These are phyloP conservation scores for Rhagophthalmus giganteus DNA, from an alignment of 2,888 invertebrate genomes.

Conservation along the genomic window DNA sequence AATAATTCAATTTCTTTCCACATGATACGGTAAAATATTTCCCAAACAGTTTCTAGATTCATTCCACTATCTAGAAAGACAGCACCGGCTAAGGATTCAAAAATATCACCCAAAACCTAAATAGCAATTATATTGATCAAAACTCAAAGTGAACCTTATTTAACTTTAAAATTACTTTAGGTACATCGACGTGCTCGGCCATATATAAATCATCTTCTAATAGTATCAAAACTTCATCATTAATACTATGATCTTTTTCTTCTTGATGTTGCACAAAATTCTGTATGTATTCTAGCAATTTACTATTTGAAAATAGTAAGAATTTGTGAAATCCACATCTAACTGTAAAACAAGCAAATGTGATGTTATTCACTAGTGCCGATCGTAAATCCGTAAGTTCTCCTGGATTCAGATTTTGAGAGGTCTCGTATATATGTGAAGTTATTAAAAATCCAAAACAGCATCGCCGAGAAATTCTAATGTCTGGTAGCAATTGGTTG, in stretches of 20 bases:
- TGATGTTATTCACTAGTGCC: slow-evolving; percentile 94
- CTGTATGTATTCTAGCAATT: slow-evolving; percentile 60
- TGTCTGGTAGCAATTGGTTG: slow-evolving; percentile 87
- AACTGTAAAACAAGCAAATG: slow-evolving; percentile 88
- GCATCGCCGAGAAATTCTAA: slow-evolving; percentile 94
- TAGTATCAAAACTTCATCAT: slow-evolving; percentile 70
- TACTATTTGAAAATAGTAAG: slow-evolving; percentile 60
- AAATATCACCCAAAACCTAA: slow-evolving; percentile 83
- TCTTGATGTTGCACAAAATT: slow-evolving; percentile 68
- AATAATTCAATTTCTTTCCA: slow-evolving; percentile 83
- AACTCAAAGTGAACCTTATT: not conserved
- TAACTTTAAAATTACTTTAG: slow-evolving; percentile 60
- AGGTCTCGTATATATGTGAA: slow-evolving; percentile 80
- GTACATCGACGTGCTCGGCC: slow-evolving; percentile 84
- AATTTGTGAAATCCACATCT: slow-evolving; percentile 82
- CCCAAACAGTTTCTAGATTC: slow-evolving; percentile 75
- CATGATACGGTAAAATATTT: slow-evolving; percentile 81
- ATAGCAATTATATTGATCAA: slow-evolving; percentile 13
- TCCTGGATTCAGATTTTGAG: slow-evolving; percentile 72
- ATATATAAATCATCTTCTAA: slow-evolving; percentile 65
- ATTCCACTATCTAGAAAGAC: slow-evolving; percentile 84
- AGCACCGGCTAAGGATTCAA: slow-evolving; percentile 90
- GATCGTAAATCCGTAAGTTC: slow-evolving; percentile 91
- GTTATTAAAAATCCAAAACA: slow-evolving; percentile 86
- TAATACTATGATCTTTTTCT: slow-evolving; percentile 62